Evolutionary conservation across 2,888 invertebrate species (phyloP), one percentile per base, ranked within the genome.

Genomic region (Saturnia pavonia): DNA sequence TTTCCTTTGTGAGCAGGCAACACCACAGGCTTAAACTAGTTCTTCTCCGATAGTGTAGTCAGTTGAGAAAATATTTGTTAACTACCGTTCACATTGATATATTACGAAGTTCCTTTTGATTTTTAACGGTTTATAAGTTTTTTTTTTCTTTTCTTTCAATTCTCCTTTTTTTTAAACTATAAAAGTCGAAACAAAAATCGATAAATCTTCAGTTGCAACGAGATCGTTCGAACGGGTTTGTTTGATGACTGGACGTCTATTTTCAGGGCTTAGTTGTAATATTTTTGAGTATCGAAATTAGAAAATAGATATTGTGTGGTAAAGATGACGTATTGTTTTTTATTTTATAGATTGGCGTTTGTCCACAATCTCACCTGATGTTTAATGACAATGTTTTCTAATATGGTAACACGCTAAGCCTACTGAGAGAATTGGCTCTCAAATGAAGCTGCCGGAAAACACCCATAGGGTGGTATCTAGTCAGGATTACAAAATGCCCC

Each of bases 41-140:
- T 19, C 7, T 63, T 40, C 63, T 65, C 69, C 65, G 63, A 69
- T 60, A 69, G 11, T 22, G 25, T 25, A 25, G 57, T 57, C 84
- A 84, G 80, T 83, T 85, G 85, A 78, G 80, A 86, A 83, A 86
- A 87, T 88, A 87, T 88, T 88, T 82, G 82, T 85, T 86, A 83
- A 89, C 89, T 89, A 89, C 90, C 82, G 89, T 82, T 79, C 81
- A 80, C 78, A 70, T 77, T 86, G 87, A 87, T 87, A 81, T 87
- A 86, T 81, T 72, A 80, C 66, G 70, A 71, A 72, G 72, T 74
- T 73, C 63, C 75, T 73, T 75, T 74, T 76, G 76, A 77, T 78
- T 76, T 77, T 74, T 74, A 73, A 70, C 74, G 72, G 69, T 74
- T 71, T 74, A 70, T 75, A 67, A 63, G 57, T 12, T 74, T 76